Percentiles rank a stretch among this genome's conserved stretches.
Conservation (phyloP, 2,113 vertebrate genomes). For the Melanerpes formicivorus region DNA sequence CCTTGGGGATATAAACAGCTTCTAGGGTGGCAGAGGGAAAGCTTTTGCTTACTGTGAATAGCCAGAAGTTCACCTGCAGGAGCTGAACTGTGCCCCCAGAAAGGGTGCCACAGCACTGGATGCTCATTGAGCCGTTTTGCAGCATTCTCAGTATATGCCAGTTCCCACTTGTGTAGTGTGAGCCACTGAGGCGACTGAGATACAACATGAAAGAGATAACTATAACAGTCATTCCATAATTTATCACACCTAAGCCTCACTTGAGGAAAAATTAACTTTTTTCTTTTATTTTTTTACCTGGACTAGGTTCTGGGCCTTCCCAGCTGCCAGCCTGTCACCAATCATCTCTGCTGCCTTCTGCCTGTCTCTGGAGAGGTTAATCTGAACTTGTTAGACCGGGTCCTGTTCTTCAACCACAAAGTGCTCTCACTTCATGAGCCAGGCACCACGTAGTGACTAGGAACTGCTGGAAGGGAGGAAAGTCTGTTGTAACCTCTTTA, state of each 20-base stretch:
- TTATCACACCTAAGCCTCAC: background rate
- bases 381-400: background rate
- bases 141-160: background rate
- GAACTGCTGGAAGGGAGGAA: background rate
- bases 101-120: background rate
- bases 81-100: background rate
- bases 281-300: background rate
- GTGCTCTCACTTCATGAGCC: background rate
- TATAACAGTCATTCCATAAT: background rate
- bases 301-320: background rate
- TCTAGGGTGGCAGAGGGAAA: background rate
- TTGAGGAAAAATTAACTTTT: background rate
- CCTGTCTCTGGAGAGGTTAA: background rate
- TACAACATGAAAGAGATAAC: background rate
- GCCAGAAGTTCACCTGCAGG: background rate
- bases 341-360: background rate
- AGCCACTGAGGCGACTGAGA: background rate
- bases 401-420: background rate
- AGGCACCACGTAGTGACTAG: background rate
- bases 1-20: background rate
- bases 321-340: background rate
- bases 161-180: background rate
- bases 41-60: background rate
- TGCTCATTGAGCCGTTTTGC: background rate
- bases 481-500: background rate